Evolutionary conservation across 2,113 vertebrate genomes (phyloP), one percentile per base, ranked within the genome.

Genomic region (Halichoerus grypus): DNA sequence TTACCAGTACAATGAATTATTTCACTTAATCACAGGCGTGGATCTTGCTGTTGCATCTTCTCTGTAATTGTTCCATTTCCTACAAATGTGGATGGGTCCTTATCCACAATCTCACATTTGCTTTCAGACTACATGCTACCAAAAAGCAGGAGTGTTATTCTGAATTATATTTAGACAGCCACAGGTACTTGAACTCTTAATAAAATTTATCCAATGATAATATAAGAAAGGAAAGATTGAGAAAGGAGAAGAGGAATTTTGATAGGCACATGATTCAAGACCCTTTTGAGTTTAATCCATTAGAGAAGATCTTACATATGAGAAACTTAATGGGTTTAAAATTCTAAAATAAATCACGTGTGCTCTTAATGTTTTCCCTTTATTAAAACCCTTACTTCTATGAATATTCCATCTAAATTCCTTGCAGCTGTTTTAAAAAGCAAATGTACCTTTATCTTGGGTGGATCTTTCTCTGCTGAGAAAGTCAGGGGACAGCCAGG

Each of bases 1-100:
- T 97, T 84, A 77, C 55, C 16, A 93, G 33, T 8, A 39, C n/a
- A 95, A 90, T 84, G 61, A 97, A 95, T 97, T 89, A 97, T 95
- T 95, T 95, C 82, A 81, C 89, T 94, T 92, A 96, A 93, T 93
- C 96, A 80, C 42, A 74, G 31, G 19, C 81, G 51, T 93, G 57
- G 10, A 28, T 92, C 71, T 94, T 88, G 49, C 42, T 76, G 18
- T 72, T 77, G n/a, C 33, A 77, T 72, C 87, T 71, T 94, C 72
- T 88, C 28, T 74, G 49, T 96, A 71, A 95, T 95, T 88, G 42
- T 74, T 81, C n/a, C 26, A 90, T 63, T 97, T 97, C 31, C 81
- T 83, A 1, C 61, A 31, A 16, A 24, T 63, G 61, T 39, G 33
- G 67, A 46, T 80, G 49, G 87, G 51, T 31, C 42, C 24, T 86